Conservation (phyloP, 2,888 invertebrate genomes). For the Lasioglossum calceatum region DNA sequence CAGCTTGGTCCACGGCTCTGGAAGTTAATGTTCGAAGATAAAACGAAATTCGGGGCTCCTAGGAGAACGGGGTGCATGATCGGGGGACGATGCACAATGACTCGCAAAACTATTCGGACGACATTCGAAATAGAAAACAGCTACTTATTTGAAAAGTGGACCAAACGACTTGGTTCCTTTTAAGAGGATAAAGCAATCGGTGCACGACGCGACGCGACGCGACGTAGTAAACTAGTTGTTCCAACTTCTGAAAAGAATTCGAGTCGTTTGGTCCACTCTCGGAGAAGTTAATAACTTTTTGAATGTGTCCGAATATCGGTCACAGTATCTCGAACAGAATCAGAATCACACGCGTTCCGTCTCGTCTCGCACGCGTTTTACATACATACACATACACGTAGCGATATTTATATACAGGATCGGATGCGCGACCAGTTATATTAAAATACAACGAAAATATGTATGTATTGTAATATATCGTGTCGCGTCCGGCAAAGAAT, state of each 20-base stretch:
- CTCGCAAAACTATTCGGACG: background rate
- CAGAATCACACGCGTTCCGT: background rate
- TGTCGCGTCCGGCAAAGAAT: constrained; percentile 44
- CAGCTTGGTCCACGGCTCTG: constrained; percentile 75
- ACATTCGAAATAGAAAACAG: background rate
- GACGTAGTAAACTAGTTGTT: too few relatives aligned
- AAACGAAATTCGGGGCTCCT: constrained; percentile 46
- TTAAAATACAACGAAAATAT: constrained; percentile 33
- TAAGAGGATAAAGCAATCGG: background rate
- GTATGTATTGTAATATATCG: constrained; percentile 30
- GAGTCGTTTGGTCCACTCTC: background rate
- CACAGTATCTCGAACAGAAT: background rate
- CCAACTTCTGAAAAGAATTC: background rate
- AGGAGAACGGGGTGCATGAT: background rate
- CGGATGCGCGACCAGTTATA: constrained; percentile 34
- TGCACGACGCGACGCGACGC: too few relatives aligned
- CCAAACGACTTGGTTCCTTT: background rate
- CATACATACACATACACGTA: constrained; percentile 43
- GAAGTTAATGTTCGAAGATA: constrained; percentile 63
- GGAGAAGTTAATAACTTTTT: background rate
- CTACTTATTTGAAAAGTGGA: background rate
- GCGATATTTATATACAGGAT: constrained; percentile 59
- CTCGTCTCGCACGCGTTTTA: background rate
- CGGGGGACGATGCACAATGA: background rate
- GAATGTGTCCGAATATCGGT: background rate